Evolutionary conservation across 2,888 invertebrate genomes (phyloP).

Genomic region (Psococerastis gibbosa): DNA sequence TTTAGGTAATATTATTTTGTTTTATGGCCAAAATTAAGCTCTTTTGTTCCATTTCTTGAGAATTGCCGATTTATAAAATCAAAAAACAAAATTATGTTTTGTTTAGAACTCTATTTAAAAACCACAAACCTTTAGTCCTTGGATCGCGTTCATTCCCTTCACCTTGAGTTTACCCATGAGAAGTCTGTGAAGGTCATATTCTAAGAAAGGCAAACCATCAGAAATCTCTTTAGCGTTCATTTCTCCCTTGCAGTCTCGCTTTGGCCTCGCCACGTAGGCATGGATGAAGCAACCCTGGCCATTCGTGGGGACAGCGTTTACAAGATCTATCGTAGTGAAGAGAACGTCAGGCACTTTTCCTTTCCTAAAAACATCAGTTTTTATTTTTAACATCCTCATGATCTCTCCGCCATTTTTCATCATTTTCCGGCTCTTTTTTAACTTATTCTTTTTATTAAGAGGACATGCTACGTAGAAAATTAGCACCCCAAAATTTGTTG

Average conservation of each 20-base stretch:
- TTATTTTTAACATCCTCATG: too few relatives aligned
- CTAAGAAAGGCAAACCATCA: slow-evolving; percentile 84
- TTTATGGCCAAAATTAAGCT: too few relatives aligned
- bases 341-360: slow-evolving; percentile 81
- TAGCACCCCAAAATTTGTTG: too few relatives aligned
- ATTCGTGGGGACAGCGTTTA: slow-evolving; percentile 49
- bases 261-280: slow-evolving; percentile 54
- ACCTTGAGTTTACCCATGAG: slow-evolving; percentile 78
- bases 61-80: too few relatives aligned
- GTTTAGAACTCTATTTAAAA: too few relatives aligned
- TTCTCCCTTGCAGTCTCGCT: slow-evolving; percentile 64
- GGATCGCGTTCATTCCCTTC: slow-evolving; percentile 88
- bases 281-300: slow-evolving; percentile 51
- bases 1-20: too few relatives aligned
- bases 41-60: too few relatives aligned
- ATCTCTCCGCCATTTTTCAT: too few relatives aligned
- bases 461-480: too few relatives aligned
- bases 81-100: too few relatives aligned
- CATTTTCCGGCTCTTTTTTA: too few relatives aligned
- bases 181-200: slow-evolving; percentile 85
- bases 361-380: slow-evolving; percentile 41
- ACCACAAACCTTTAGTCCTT: slow-evolving; percentile 53
- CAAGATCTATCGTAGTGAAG: slow-evolving; percentile 74
- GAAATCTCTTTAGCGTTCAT: slow-evolving; percentile 84
- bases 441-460: too few relatives aligned